Evolutionary conservation across 2,888 invertebrate genomes (phyloP).

Genomic region (Conus canariensis): DNA sequence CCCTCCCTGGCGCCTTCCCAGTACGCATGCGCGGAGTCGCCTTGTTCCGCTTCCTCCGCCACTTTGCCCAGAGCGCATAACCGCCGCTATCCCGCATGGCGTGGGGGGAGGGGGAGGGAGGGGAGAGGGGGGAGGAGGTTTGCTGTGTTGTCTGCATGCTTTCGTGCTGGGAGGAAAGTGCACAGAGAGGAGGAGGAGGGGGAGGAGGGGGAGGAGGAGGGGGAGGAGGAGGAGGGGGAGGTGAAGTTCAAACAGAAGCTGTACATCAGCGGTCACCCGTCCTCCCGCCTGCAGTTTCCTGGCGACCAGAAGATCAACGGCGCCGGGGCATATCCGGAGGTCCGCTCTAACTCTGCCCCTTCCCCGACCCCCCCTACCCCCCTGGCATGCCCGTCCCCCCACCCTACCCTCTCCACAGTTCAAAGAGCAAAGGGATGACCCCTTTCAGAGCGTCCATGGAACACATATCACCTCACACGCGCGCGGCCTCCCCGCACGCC

Average conservation of each 20-base stretch:
- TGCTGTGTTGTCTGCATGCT: conserved; percentile 31
- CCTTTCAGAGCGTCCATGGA: neutral
- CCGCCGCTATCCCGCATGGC: conserved; percentile 40
- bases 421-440: neutral
- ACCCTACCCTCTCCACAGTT: neutral
- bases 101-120: neutral
- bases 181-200: conserved; percentile 11
- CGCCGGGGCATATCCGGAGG: conserved; percentile 3
- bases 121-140: neutral
- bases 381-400: neutral
- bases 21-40: conserved; percentile 36
- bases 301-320: too few species aligned
- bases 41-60: conserved; percentile 11
- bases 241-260: conserved; percentile 23
- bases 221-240: conserved; percentile 6
- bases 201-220: conserved; percentile 13
- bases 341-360: neutral
- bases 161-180: conserved; percentile 3
- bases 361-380: neutral
- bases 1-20: neutral
- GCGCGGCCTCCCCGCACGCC: neutral
- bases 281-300: neutral
- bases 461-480: conserved; percentile 9
- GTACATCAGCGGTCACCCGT: neutral
- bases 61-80: conserved; percentile 23